phyloP scores from a whole-genome alignment of 2,797 vertebrate species.

The Paramormyrops hopkinsi region DNA sequence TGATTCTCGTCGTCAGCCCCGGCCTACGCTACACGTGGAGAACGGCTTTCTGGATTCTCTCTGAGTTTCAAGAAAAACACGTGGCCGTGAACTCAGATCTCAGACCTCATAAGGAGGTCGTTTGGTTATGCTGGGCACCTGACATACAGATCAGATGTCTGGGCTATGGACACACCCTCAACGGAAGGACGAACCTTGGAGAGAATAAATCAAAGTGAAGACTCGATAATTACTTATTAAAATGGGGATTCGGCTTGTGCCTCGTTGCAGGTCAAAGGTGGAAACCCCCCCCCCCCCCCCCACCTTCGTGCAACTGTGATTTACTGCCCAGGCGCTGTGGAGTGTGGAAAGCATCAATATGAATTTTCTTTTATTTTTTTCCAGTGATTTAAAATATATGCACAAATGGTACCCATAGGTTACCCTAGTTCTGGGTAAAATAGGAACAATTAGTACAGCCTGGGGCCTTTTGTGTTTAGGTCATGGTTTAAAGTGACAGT shows the following conservation, averaged over 20 bases:
- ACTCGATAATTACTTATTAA: slow-evolving; percentile 32
- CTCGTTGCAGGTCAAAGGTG: slow-evolving; percentile 19
- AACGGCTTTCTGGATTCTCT: neutral
- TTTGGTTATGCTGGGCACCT: neutral
- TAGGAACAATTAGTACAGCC: neutral
- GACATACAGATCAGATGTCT: slow-evolving; percentile 18
- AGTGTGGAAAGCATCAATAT: neutral
- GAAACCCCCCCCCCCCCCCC: neutral
- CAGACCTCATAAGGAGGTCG: neutral
- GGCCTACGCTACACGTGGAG: neutral
- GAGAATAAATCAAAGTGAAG: slow-evolving; percentile 32
- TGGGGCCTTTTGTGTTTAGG: neutral
- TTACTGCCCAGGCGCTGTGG: neutral
- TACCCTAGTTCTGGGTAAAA: slow-evolving; percentile 5
- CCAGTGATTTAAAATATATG: slow-evolving; percentile 17
- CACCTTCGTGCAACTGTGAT: slow-evolving; percentile 15
- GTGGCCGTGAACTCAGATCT: neutral
- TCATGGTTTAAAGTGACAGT: slow-evolving; percentile 10
- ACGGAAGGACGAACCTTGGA: slow-evolving; percentile 22
- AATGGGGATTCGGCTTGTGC: slow-evolving; percentile 22
- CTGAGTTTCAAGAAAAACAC: neutral
- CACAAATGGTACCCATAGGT: neutral
- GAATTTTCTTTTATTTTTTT: slow-evolving; percentile 22
- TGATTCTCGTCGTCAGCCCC: neutral
- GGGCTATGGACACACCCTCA: neutral